phyloP scores from a whole-genome alignment of 2,888 invertebrate species.

The Chymomyza fuscimana region DNA sequence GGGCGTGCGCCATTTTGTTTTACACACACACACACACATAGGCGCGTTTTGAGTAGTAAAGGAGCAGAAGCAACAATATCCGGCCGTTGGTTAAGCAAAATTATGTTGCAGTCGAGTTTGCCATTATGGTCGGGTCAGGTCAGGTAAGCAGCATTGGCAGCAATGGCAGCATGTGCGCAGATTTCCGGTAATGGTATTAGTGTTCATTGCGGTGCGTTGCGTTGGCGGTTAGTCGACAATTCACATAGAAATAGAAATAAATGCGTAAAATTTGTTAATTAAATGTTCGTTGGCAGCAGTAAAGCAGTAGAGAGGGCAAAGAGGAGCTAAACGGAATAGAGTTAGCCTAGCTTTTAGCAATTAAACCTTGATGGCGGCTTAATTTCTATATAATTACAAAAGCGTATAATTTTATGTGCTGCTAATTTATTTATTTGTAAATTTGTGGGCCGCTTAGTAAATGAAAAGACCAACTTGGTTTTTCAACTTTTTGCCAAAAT shows the following conservation, averaged over 20 bases:
- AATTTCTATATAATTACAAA: slow-evolving; percentile 69
- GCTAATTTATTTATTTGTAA: slow-evolving; percentile 6
- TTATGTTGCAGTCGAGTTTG: slow-evolving; percentile 57
- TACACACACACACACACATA: slow-evolving; percentile 7
- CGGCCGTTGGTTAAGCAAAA: slow-evolving; percentile 45
- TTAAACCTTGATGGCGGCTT: slow-evolving; percentile 71
- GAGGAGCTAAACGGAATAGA: not conserved
- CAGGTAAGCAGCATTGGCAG: not conserved
- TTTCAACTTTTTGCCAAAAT: not conserved
- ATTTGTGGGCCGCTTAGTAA: not conserved
- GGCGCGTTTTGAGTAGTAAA: slow-evolving; percentile 3
- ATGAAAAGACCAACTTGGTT: not conserved
- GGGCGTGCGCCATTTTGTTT: slow-evolving; percentile 41
- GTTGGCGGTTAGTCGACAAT: slow-evolving; percentile 4
- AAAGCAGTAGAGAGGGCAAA: not conserved
- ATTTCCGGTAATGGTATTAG: slow-evolving; percentile 17
- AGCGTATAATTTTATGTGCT: slow-evolving; percentile 57
- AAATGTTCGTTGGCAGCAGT: slow-evolving; percentile 53
- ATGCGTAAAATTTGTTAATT: slow-evolving; percentile 74
- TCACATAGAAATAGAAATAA: slow-evolving; percentile 69
- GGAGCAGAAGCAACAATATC: not conserved
- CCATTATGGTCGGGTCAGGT: slow-evolving; percentile 52
- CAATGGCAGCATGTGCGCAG: not conserved
- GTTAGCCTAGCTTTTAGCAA: slow-evolving; percentile 50
- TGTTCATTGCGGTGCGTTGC: slow-evolving; percentile 9